These are phyloP conservation scores for Aptenodytes forsteri DNA, from an alignment of 2,113 vertebrate species.

Conservation along the genomic window DNA sequence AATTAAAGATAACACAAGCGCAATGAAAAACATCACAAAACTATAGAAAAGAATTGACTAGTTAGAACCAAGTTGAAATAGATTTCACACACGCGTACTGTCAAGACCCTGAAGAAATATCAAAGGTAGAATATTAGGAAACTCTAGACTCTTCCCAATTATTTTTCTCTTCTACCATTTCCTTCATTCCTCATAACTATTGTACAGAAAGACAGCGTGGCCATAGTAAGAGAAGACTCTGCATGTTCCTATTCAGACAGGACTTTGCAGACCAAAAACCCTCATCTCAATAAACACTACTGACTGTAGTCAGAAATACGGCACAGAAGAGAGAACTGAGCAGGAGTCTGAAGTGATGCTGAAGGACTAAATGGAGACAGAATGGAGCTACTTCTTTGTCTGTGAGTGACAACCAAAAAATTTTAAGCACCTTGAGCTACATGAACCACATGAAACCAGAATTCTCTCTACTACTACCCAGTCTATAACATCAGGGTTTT, in stretches of 20 bases:
- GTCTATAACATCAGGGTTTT: neutral
- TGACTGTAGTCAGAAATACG: neutral
- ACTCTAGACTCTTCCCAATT: neutral
- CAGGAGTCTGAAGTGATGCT: neutral
- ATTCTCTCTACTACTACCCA: neutral
- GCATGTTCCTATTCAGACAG: neutral
- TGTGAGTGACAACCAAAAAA: neutral
- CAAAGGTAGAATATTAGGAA: neutral
- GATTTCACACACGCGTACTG: accelerated
- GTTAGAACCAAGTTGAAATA: neutral
- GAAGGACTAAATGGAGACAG: neutral
- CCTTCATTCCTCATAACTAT: neutral
- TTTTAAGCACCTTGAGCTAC: neutral
- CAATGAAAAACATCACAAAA: neutral
- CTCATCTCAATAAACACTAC: neutral
- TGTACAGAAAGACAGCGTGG: neutral
- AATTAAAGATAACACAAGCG: neutral
- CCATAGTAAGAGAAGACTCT: neutral
- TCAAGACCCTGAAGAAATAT: neutral
- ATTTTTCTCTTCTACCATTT: neutral
- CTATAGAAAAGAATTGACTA: accelerated
- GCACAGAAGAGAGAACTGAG: too few species aligned
- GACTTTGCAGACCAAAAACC: neutral
- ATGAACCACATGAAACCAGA: neutral
- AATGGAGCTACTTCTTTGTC: neutral